Evolutionary conservation across 2,113 vertebrate genomes (phyloP).

Genomic region (Pteruthius melanotis): DNA sequence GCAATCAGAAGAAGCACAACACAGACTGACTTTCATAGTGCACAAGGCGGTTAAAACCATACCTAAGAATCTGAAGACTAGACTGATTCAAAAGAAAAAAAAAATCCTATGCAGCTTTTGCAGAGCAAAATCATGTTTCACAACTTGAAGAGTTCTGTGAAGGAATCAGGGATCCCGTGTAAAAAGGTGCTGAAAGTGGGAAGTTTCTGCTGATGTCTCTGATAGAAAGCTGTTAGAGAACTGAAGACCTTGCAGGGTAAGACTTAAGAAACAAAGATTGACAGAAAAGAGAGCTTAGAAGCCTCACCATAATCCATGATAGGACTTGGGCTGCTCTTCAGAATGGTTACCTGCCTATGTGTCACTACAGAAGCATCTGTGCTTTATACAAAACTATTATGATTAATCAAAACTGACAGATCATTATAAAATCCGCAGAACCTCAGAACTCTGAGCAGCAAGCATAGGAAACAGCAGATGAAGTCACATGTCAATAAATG

Average conservation of each 20-base stretch:
- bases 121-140: neutral
- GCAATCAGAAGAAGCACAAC: neutral
- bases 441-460: neutral
- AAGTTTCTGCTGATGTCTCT: neutral
- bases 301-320: neutral
- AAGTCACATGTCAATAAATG: neutral
- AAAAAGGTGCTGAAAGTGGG: neutral
- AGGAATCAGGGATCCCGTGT: neutral
- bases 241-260: neutral
- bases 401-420: neutral
- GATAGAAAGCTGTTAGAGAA: neutral
- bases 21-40: neutral
- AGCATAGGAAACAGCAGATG: neutral
- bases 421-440: neutral
- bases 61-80: neutral
- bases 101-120: neutral
- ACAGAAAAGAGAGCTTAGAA: neutral
- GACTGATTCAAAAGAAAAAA: neutral
- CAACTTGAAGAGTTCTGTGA: neutral
- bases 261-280: neutral
- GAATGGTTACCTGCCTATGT: neutral
- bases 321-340: neutral
- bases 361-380: neutral
- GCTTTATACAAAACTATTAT: neutral
- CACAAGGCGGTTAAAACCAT: neutral